A percentile compares a stretch with the other conserved stretches of the same genome.
These are phyloP conservation scores for Torymus aiolomorphi DNA, from an alignment of 2,888 invertebrate genomes.

Conservation along the genomic window DNA sequence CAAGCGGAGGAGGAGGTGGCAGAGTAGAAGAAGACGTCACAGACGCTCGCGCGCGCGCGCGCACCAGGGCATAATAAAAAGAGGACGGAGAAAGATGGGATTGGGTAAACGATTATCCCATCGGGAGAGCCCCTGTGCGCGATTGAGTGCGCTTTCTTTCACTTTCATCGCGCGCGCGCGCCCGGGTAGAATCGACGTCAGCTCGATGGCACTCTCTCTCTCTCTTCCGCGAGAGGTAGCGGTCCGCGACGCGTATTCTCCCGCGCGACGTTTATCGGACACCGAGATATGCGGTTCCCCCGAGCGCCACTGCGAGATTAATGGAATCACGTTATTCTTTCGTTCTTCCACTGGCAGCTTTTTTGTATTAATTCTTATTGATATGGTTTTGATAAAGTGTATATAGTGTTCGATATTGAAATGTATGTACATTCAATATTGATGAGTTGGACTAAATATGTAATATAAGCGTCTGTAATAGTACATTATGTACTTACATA, in stretches of 20 bases:
- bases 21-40: background rate
- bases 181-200: slow-evolving; percentile 18
- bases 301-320: background rate
- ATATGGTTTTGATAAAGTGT: too few species aligned
- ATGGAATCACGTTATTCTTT: too few species aligned
- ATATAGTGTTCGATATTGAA: too few species aligned
- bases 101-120: slow-evolving; percentile 38
- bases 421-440: too few species aligned
- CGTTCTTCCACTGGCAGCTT: too few species aligned
- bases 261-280: slow-evolving; percentile 14
- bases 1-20: background rate
- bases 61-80: too few species aligned
- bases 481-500: too few species aligned
- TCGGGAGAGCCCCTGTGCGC: slow-evolving; percentile 23
- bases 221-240: too few species aligned
- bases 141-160: slow-evolving; percentile 17
- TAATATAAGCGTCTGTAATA: too few species aligned
- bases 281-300: slow-evolving; percentile 14
- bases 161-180: slow-evolving; percentile 2
- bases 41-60: too few species aligned
- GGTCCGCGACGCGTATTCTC: background rate
- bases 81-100: background rate
- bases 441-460: too few species aligned
- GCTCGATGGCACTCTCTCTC: slow-evolving; percentile 7
- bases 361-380: too few species aligned